A percentile compares a stretch with the other conserved stretches of the same genome.
phyloP scores from a whole-genome alignment of 2,888 invertebrate genomes.

The Cataglyphis rosenhaueri region DNA sequence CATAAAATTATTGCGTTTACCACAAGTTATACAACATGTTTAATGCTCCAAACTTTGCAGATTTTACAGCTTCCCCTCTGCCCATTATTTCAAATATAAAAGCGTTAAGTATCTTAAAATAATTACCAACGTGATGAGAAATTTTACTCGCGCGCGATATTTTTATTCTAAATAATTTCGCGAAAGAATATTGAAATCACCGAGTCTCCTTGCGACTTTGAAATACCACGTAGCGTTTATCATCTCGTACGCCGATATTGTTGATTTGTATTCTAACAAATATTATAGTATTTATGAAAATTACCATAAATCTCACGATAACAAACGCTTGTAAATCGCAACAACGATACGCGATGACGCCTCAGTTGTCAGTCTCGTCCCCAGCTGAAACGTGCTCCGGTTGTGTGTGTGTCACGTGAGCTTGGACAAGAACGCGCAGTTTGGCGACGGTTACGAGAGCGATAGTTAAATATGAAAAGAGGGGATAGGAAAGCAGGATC shows the following conservation, averaged over 20 bases:
- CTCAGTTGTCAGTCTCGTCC: neutral
- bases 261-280: neutral
- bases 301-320: neutral
- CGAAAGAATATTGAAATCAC: neutral
- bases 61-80: neutral
- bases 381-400: neutral
- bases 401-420: conserved; percentile 1
- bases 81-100: neutral
- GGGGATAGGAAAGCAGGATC: neutral
- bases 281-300: conserved; percentile 24
- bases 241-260: neutral
- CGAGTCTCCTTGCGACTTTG: neutral
- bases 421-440: neutral
- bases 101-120: neutral
- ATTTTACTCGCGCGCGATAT: neutral
- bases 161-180: conserved; percentile 1
- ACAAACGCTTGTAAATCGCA: neutral
- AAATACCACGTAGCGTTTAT: neutral
- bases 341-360: neutral
- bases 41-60: neutral
- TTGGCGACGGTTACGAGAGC: neutral
- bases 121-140: conserved; percentile 4
- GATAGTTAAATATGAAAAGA: neutral
- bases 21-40: neutral
- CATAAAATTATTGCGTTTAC: neutral